Evolutionary conservation across 2,888 invertebrate species (phyloP).

Genomic region (Didymodactylos carnosus): DNA sequence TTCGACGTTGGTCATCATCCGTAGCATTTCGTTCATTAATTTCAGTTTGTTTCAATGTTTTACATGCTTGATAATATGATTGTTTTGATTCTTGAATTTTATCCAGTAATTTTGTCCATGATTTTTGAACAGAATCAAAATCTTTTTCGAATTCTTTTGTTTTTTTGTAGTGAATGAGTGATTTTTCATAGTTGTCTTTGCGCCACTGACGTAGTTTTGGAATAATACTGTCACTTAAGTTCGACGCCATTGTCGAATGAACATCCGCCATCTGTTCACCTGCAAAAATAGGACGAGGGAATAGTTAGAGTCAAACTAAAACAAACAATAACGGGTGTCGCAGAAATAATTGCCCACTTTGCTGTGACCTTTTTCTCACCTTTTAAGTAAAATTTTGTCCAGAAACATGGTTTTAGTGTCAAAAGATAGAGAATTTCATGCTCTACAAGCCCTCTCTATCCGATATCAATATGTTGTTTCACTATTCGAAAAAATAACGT

Average conservation of each 20-base stretch:
- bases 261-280: neutral
- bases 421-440: too few relatives aligned
- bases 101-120: neutral
- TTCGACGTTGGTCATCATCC: neutral
- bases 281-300: too few relatives aligned
- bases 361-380: too few relatives aligned
- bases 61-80: neutral
- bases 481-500: neutral
- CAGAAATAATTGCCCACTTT: too few relatives aligned
- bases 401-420: too few relatives aligned
- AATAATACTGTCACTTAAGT: neutral
- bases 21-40: neutral
- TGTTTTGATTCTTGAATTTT: neutral
- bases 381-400: too few relatives aligned
- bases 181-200: neutral
- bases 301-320: too few relatives aligned
- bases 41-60: neutral
- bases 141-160: neutral
- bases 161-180: neutral
- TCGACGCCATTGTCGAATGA: neutral
- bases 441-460: too few relatives aligned
- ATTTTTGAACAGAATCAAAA: neutral
- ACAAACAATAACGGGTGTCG: too few relatives aligned
- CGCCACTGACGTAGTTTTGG: neutral
- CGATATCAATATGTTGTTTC: too few relatives aligned